Conservation (phyloP, 2,888 invertebrate species). For the Beris morrisii region DNA sequence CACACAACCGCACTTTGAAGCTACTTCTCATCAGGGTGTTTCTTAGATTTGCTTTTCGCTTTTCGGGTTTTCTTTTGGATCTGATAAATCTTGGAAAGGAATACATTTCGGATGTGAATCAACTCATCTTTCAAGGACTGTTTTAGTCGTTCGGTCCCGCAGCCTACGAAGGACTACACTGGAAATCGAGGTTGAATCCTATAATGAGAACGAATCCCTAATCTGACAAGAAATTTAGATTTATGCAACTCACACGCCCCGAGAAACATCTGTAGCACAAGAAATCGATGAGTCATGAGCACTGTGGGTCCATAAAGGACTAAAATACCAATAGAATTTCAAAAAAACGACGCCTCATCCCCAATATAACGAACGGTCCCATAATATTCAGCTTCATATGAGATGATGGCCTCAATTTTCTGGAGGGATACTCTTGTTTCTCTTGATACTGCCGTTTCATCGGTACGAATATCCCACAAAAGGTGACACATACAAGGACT, state of each 20-base stretch:
- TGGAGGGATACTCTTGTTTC: background rate
- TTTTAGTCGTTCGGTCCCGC: too few species aligned
- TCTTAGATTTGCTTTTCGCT: too few species aligned
- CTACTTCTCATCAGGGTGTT: too few species aligned
- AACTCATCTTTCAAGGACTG: background rate
- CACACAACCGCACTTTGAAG: too few species aligned
- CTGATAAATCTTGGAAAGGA: background rate
- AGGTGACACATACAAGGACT: background rate
- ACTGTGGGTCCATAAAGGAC: background rate
- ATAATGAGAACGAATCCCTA: slow-evolving; percentile 6
- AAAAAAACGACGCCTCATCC: slow-evolving; percentile 8
- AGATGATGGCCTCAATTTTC: background rate
- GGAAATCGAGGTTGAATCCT: background rate
- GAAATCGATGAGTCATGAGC: background rate
- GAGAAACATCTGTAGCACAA: background rate
- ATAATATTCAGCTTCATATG: background rate
- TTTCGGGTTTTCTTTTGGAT: too few species aligned
- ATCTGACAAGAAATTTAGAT: slow-evolving; percentile 5
- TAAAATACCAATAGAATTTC: background rate
- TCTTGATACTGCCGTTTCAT: too few species aligned
- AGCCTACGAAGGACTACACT: too few species aligned
- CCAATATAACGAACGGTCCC: background rate
- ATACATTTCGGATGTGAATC: background rate
- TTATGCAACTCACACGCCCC: slow-evolving; percentile 2
- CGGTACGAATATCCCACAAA: too few species aligned